Evolutionary conservation across 2,797 vertebrate species (phyloP).

Genomic region (Vireo griseus): DNA sequence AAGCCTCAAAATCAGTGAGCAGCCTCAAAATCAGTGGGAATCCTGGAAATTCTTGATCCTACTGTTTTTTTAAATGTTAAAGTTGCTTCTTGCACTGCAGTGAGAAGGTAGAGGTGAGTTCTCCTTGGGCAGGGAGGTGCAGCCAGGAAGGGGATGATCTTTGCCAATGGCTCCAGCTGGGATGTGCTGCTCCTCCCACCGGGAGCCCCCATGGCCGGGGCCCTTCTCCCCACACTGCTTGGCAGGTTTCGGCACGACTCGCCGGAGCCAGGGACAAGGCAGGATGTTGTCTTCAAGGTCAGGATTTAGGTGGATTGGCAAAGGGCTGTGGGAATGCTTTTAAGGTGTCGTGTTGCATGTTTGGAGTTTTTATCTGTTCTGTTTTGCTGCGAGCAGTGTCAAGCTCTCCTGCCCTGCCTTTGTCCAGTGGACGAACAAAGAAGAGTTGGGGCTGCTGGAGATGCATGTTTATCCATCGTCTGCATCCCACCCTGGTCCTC

Average conservation of each 20-base stretch:
- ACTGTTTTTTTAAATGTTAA: background rate
- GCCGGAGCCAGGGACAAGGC: background rate
- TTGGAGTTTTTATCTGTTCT: background rate
- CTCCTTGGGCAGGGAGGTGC: background rate
- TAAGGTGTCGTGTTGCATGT: background rate
- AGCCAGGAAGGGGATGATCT: background rate
- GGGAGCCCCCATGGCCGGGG: background rate
- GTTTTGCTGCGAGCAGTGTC: background rate
- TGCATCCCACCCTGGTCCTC: background rate
- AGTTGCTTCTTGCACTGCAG: fast-evolving
- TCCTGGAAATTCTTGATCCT: background rate
- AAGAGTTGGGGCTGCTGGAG: background rate
- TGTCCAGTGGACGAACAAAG: fast-evolving
- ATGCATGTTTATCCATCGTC: fast-evolving
- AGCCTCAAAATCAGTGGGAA: background rate
- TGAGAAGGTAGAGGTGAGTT: background rate
- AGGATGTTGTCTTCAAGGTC: conserved; percentile 28
- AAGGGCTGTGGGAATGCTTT: conserved; percentile 26
- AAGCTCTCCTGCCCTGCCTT: background rate
- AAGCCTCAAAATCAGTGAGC: background rate
- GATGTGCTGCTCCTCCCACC: fast-evolving
- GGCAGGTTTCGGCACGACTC: background rate
- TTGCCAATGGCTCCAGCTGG: background rate
- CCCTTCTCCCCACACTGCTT: background rate
- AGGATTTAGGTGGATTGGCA: conserved; percentile 37